These are phyloP conservation scores for Geopemphigus sp. DNA, from an alignment of 1,140 invertebrate genomes.

Conservation along the genomic window DNA sequence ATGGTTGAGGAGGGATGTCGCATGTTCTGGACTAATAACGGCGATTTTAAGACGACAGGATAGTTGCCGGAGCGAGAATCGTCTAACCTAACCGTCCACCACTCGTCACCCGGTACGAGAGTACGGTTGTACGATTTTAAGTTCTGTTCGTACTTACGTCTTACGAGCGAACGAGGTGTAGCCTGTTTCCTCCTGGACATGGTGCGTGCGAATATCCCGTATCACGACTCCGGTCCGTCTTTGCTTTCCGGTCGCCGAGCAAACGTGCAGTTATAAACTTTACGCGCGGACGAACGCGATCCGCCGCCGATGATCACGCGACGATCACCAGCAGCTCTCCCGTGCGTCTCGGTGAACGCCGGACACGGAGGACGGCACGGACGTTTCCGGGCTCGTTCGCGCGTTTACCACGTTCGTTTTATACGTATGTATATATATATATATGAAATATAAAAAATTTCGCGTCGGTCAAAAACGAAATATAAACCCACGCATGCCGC, in stretches of 20 bases:
- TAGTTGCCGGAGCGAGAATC: no score
- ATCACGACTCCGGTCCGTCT: not conserved
- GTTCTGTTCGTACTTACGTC: conserved; percentile 43
- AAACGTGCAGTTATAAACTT: no score
- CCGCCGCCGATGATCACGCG: not conserved
- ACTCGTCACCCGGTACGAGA: no score
- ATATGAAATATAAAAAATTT: not conserved
- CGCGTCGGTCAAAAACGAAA: no score
- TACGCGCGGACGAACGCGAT: no score
- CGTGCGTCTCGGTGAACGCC: not conserved
- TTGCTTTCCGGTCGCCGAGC: not conserved
- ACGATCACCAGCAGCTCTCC: not conserved
- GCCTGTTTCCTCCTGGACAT: conserved; percentile 48
- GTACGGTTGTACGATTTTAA: no score
- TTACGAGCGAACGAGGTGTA: conserved; percentile 35
- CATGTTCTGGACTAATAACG: conserved; percentile 1
- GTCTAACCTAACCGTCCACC: no score
- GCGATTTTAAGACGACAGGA: no score
- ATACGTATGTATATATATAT: not conserved
- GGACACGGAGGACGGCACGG: no score
- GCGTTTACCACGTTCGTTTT: not conserved
- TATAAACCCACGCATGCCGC: no score
- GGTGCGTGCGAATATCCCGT: not conserved
- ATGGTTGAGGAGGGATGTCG: no score
- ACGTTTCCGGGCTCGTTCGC: no score